Percentiles rank a stretch among this genome's conserved stretches.
These are phyloP conservation scores for Dolichallabes microphthalmus DNA, from an alignment of 2,113 vertebrate species.

Conservation along the genomic window DNA sequence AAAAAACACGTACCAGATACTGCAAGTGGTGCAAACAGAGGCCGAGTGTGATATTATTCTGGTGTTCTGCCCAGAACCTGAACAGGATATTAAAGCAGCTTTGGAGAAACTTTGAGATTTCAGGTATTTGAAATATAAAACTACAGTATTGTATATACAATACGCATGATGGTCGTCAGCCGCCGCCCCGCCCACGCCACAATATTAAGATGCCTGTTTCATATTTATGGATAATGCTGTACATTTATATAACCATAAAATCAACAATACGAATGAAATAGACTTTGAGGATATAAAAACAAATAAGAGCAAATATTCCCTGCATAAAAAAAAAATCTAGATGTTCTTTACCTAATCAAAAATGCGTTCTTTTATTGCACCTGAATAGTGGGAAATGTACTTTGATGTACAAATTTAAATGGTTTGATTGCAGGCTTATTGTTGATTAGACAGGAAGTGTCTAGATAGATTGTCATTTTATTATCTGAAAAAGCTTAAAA, in stretches of 20 bases:
- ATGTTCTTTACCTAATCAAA: not conserved
- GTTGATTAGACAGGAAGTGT: not conserved
- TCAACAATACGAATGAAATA: not conserved
- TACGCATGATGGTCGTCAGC: too few relatives aligned
- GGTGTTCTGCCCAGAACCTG: not conserved
- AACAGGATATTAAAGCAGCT: not conserved
- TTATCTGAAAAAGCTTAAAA: not conserved
- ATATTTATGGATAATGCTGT: not conserved
- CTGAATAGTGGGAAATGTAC: not conserved
- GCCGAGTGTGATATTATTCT: not conserved
- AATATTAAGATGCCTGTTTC: too few relatives aligned
- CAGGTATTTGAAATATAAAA: constrained; percentile 1
- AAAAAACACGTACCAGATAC: not conserved
- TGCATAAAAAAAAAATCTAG: not conserved
- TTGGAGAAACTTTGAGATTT: not conserved
- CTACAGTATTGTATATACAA: not conserved
- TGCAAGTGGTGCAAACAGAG: not conserved
- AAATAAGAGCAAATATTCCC: not conserved
- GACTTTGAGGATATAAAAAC: too few relatives aligned
- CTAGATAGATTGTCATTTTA: not conserved
- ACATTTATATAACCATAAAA: not conserved
- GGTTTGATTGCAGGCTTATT: not conserved
- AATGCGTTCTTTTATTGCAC: not conserved
- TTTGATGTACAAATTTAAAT: not conserved
- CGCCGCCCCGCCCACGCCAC: too few relatives aligned